These are phyloP conservation scores for Clistopyga incitator DNA, from an alignment of 2,888 invertebrate species.

Conservation along the genomic window DNA sequence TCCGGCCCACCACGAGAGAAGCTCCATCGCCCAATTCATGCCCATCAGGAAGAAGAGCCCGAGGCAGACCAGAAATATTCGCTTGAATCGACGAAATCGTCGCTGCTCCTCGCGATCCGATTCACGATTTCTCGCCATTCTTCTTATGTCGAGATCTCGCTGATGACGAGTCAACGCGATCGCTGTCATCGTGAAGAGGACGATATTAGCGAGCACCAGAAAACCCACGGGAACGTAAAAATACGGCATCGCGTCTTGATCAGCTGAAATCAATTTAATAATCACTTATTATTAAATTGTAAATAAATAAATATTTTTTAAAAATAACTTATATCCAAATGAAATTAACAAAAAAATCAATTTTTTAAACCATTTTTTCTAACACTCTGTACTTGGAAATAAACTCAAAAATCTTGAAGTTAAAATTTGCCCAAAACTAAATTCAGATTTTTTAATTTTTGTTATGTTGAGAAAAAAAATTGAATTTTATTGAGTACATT, in stretches of 20 bases:
- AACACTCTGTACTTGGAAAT: too few species aligned
- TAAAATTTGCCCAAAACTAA: too few species aligned
- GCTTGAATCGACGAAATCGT: slow-evolving; percentile 81
- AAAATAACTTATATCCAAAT: too few species aligned
- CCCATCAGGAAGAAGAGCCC: slow-evolving; percentile 89
- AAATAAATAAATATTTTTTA: too few species aligned
- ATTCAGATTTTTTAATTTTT: too few species aligned
- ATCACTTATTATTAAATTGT: background rate
- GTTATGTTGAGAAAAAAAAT: too few species aligned
- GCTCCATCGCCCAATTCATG: slow-evolving; percentile 89
- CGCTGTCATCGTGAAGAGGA: slow-evolving; percentile 86
- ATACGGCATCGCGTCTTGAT: slow-evolving; percentile 86
- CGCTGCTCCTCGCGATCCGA: slow-evolving; percentile 78
- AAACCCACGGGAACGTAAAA: slow-evolving; percentile 88
- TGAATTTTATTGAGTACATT: too few species aligned
- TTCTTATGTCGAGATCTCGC: slow-evolving; percentile 85
- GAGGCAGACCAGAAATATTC: slow-evolving; percentile 86
- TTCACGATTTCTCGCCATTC: slow-evolving; percentile 79
- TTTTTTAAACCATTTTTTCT: too few species aligned
- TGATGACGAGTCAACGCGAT: slow-evolving; percentile 84
- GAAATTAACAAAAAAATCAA: too few species aligned
- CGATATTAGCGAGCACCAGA: slow-evolving; percentile 85
- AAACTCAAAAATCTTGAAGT: too few species aligned
- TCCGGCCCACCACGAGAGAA: slow-evolving; percentile 88
- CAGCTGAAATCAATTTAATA: slow-evolving; percentile 84